These are phyloP conservation scores for Butastur rufipennis DNA, from an alignment of 2,113 vertebrate genomes.

Conservation along the genomic window DNA sequence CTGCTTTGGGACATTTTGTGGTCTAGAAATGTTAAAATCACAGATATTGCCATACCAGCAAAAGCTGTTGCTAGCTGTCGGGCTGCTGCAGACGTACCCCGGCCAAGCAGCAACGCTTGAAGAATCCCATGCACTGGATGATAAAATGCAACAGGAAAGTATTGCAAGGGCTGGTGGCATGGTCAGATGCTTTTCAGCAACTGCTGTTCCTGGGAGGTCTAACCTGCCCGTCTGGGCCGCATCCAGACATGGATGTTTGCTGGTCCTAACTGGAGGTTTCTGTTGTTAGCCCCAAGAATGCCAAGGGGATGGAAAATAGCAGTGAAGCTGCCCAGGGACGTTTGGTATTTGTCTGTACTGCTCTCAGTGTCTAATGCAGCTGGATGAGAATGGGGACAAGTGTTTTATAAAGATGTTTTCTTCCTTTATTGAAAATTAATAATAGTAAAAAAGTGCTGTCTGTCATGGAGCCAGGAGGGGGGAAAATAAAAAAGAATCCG, in stretches of 20 bases:
- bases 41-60: neutral
- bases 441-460: neutral
- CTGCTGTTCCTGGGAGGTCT: neutral
- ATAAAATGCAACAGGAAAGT: neutral
- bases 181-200: neutral
- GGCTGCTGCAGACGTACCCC: neutral
- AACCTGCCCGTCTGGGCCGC: fast-evolving
- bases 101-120: neutral
- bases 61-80: neutral
- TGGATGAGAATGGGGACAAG: neutral
- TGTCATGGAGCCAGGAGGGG: neutral
- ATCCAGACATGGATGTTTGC: neutral
- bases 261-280: neutral
- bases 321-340: neutral
- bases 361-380: neutral
- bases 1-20: neutral
- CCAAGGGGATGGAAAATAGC: neutral
- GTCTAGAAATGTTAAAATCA: constrained; percentile 3
- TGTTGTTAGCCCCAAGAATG: neutral
- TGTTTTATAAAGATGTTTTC: neutral
- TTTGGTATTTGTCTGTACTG: neutral
- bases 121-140: neutral
- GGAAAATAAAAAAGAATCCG: fast-evolving
- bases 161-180: neutral
- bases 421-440: neutral